phyloP scores from a whole-genome alignment of 35 echinoderm and acorn worm species.

The Ophioderma brevispina region DNA sequence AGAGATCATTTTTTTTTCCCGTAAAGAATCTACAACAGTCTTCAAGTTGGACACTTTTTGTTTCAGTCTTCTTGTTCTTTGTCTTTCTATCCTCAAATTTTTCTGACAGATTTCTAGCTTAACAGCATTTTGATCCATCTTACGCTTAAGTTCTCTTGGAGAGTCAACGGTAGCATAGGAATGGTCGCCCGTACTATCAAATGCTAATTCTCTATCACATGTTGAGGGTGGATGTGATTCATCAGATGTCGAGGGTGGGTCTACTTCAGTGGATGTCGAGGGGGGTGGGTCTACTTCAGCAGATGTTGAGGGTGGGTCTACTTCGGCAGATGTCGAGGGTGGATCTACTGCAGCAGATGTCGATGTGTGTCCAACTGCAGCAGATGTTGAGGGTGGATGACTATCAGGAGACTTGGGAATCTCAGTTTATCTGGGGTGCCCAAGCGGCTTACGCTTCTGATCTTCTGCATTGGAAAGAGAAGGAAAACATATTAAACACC shows the following conservation, averaged over 20 bases:
- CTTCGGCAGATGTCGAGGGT: no score
- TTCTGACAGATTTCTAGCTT: background rate
- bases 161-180: background rate
- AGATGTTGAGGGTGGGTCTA: no score
- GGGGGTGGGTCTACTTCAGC: no score
- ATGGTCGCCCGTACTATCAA: no score
- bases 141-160: constrained; percentile 12
- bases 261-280: no score
- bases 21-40: no score
- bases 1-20: background rate
- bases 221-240: background rate
- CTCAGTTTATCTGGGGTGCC: background rate
- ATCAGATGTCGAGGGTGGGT: background rate
- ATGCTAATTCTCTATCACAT: background rate
- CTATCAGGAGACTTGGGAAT: no score
- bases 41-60: background rate
- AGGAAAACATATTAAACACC: no score
- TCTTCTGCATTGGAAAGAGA: no score
- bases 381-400: no score
- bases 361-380: no score
- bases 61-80: background rate
- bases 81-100: background rate
- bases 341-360: no score
- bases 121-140: background rate
- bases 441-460: background rate